Evolutionary conservation across 2,888 invertebrate genomes (phyloP).

Genomic region (Drosophila prolongata): DNA sequence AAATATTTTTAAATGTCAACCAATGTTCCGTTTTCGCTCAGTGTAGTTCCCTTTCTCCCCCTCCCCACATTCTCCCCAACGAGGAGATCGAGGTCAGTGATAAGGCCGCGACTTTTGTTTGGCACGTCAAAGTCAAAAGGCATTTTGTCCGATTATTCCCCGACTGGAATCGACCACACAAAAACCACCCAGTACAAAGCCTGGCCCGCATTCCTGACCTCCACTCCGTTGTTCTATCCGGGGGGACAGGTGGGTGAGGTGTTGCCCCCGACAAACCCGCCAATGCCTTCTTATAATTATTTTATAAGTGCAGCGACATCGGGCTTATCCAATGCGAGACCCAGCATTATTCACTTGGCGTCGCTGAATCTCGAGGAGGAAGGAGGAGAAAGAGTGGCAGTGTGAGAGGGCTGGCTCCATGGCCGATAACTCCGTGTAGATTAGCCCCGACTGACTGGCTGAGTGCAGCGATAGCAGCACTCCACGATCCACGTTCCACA

Average conservation of each 20-base stretch:
- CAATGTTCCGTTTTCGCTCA: not conserved
- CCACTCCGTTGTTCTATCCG: constrained; percentile 65
- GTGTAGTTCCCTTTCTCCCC: constrained; percentile 25
- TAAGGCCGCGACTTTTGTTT: constrained; percentile 68
- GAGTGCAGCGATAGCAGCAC: constrained; percentile 76
- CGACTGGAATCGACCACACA: constrained; percentile 44
- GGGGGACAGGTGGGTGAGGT: constrained; percentile 68
- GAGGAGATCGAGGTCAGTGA: constrained; percentile 77
- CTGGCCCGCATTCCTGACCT: constrained; percentile 53
- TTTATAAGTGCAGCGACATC: constrained; percentile 77
- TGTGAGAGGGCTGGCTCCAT: constrained; percentile 29
- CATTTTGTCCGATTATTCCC: constrained; percentile 47
- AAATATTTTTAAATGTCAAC: too few relatives aligned
- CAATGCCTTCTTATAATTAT: constrained; percentile 64
- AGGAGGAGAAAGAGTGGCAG: not conserved
- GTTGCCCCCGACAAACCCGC: constrained; percentile 1
- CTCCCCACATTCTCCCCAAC: constrained; percentile 5
- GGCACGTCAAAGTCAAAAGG: constrained; percentile 55
- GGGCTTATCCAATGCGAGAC: constrained; percentile 64
- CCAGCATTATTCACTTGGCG: constrained; percentile 76
- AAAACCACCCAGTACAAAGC: constrained; percentile 13
- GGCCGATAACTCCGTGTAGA: constrained; percentile 74
- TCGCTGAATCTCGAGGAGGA: constrained; percentile 68
- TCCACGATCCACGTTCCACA: constrained; percentile 16
- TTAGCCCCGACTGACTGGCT: constrained; percentile 60